Evolutionary conservation across 2,113 vertebrate genomes (phyloP).

Genomic region (Chionodraco myersi): DNA sequence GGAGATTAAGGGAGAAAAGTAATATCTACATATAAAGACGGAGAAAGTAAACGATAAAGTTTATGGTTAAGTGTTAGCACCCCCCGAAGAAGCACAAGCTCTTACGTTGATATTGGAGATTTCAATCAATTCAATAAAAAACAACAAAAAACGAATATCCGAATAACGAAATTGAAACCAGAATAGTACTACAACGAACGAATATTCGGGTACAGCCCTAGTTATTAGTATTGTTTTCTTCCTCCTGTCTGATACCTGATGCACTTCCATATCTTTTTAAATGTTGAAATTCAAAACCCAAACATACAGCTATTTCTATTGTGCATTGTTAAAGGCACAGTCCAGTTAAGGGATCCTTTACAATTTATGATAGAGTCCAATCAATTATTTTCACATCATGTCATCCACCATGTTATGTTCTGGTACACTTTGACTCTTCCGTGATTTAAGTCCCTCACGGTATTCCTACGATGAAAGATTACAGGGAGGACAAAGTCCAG

Average conservation of each 20-base stretch:
- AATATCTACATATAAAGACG: no score
- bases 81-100: no score
- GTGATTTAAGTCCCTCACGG: not conserved
- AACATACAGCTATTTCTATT: not conserved
- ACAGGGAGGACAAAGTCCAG: conserved; percentile 38
- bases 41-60: no score
- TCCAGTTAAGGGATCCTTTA: not conserved
- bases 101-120: no score
- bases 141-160: no score
- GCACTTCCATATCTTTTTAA: not conserved
- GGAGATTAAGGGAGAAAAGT: no score
- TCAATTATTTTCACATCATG: not conserved
- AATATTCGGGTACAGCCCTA: no score
- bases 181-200: no score
- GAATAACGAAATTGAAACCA: no score
- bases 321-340: not conserved
- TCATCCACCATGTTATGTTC: not conserved
- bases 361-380: not conserved
- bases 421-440: not conserved
- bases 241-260: not conserved
- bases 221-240: not conserved
- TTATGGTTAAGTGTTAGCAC: no score
- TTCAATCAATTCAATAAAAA: no score
- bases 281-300: not conserved
- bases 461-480: not conserved